A percentile compares a stretch with the other conserved stretches of the same genome.
phyloP scores from a whole-genome alignment of 2,797 vertebrate genomes.

The Synaphobranchus kaupii region DNA sequence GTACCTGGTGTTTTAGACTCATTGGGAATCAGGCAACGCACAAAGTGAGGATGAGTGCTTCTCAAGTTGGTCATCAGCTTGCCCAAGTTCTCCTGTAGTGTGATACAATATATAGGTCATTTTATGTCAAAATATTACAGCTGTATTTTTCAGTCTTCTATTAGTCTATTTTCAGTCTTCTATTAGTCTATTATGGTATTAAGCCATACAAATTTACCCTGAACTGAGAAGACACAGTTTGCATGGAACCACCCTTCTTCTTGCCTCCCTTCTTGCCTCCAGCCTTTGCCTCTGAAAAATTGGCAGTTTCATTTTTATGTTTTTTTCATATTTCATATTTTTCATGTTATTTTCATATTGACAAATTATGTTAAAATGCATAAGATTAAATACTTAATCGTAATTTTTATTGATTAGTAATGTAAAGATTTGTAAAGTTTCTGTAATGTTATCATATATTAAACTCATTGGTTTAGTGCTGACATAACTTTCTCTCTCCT shows the following conservation, averaged over 20 bases:
- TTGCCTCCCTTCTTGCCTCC: constrained; percentile 77
- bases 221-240: constrained; percentile 87
- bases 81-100: constrained; percentile 82
- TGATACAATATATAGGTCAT: neutral
- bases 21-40: constrained; percentile 90
- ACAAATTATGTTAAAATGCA: neutral
- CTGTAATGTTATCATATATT: neutral
- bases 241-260: constrained; percentile 88
- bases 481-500: neutral
- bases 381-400: neutral
- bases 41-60: constrained; percentile 91
- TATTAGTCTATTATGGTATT: too few relatives aligned
- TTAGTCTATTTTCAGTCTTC: neutral
- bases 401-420: neutral
- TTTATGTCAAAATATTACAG: neutral
- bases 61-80: constrained; percentile 88
- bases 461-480: too few relatives aligned
- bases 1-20: constrained; percentile 91
- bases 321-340: neutral
- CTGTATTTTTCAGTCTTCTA: neutral
- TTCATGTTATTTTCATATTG: neutral
- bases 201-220: constrained; percentile 64
- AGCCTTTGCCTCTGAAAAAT: constrained; percentile 43
- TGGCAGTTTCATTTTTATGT: neutral
- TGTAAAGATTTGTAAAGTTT: neutral